These are phyloP conservation scores for Mythimna pallens DNA, from an alignment of 2,888 invertebrate genomes.

Conservation along the genomic window DNA sequence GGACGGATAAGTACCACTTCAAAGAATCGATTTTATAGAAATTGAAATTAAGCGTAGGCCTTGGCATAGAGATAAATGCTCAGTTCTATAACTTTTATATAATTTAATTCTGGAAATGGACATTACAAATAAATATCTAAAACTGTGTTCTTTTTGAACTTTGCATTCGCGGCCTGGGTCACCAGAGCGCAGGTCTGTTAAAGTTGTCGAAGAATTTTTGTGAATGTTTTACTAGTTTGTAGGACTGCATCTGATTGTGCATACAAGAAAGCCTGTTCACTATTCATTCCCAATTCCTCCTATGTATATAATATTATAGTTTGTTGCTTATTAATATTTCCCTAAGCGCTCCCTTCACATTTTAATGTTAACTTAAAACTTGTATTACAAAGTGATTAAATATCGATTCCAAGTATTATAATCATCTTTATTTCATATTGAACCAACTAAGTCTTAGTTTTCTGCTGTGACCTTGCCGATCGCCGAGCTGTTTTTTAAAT, in stretches of 20 bases:
- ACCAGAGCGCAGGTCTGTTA: slow-evolving; percentile 70
- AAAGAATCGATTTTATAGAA: slow-evolving; percentile 9
- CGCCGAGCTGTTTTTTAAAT: slow-evolving; percentile 40
- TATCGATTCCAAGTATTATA: slow-evolving; percentile 4
- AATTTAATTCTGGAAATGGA: neutral
- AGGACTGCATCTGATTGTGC: slow-evolving; percentile 27
- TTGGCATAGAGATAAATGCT: neutral
- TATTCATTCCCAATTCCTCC: slow-evolving; percentile 2
- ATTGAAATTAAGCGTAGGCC: neutral
- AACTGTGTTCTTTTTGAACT: slow-evolving; percentile 35
- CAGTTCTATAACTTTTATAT: neutral
- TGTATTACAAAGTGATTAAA: neutral
- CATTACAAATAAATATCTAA: neutral
- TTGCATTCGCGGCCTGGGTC: slow-evolving; percentile 69
- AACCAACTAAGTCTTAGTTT: slow-evolving; percentile 26
- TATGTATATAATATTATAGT: neutral
- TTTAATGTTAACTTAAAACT: neutral
- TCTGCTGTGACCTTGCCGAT: slow-evolving; percentile 49
- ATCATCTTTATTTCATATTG: slow-evolving; percentile 11
- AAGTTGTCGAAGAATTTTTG: slow-evolving; percentile 59
- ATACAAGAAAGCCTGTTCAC: slow-evolving; percentile 4
- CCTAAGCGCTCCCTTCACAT: neutral
- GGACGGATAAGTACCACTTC: neutral
- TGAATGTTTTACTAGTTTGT: slow-evolving; percentile 47
- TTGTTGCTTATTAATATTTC: neutral